Conservation (phyloP, 1,140 invertebrate genomes). For the Contarinia nasturtii region DNA sequence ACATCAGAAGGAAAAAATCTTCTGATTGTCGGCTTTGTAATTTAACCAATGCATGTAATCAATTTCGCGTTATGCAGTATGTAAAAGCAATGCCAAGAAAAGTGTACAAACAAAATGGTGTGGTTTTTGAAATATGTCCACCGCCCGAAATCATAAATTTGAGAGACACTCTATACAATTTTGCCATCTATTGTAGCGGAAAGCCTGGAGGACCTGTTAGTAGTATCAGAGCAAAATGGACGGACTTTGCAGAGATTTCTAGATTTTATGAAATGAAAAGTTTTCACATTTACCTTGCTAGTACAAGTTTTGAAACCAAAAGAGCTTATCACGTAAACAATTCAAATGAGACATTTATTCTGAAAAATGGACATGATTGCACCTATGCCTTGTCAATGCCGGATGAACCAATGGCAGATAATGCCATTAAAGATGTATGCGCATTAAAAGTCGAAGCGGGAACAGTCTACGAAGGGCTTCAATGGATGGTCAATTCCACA, state of each 20-base stretch:
- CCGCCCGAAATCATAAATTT: neutral
- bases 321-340: neutral
- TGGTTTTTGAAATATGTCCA: neutral
- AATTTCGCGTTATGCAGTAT: no score
- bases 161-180: neutral
- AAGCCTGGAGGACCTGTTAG: neutral
- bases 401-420: neutral
- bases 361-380: no score
- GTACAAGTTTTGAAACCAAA: neutral
- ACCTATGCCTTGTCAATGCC: neutral
- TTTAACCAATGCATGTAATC: no score
- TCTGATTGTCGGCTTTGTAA: no score
- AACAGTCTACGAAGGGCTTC: neutral
- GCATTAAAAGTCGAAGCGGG: neutral
- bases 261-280: neutral
- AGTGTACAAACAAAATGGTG: neutral
- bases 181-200: neutral
- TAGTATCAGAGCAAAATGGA: neutral
- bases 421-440: neutral
- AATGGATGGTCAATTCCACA: neutral
- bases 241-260: neutral
- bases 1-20: no score
- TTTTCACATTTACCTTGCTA: neutral
- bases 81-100: no score
- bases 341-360: neutral